Conservation (phyloP, 1,140 invertebrate species). For the Aphis craccivora region DNA sequence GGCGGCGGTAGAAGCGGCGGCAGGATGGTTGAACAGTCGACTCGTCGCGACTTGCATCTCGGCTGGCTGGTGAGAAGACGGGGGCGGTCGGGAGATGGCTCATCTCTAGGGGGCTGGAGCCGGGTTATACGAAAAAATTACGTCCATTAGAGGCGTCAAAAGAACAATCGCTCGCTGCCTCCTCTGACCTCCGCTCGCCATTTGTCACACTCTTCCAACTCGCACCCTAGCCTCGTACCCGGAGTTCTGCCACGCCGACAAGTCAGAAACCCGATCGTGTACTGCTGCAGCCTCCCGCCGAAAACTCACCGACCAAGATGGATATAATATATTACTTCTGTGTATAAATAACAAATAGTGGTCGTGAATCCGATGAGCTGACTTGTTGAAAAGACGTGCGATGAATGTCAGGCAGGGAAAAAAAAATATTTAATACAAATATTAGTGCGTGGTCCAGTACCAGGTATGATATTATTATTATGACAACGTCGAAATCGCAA, state of each 20-base stretch:
- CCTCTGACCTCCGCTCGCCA: not conserved
- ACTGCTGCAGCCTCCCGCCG: not conserved
- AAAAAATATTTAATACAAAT: not conserved
- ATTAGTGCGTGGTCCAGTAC: not conserved
- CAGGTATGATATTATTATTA: not conserved
- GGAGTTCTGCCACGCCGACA: not conserved
- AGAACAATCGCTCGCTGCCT: not conserved
- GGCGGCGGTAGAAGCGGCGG: not conserved
- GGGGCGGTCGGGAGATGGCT: not conserved
- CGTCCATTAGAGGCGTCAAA: slow-evolving; percentile 41
- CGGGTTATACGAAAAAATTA: slow-evolving; percentile 31
- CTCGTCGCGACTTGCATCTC: not conserved
- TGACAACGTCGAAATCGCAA: not conserved
- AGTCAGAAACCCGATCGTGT: not conserved
- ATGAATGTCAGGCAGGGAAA: not conserved
- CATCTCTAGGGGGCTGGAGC: not conserved
- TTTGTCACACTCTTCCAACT: not conserved
- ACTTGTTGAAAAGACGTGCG: not conserved
- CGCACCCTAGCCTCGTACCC: too few relatives aligned
- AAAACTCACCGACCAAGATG: not conserved
- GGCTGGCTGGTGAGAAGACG: not conserved
- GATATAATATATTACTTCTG: not conserved
- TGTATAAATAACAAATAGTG: not conserved
- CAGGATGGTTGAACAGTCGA: not conserved
- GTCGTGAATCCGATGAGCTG: not conserved